These are phyloP conservation scores for Pogonus chalceus DNA, from an alignment of 1,140 invertebrate species.

Conservation along the genomic window DNA sequence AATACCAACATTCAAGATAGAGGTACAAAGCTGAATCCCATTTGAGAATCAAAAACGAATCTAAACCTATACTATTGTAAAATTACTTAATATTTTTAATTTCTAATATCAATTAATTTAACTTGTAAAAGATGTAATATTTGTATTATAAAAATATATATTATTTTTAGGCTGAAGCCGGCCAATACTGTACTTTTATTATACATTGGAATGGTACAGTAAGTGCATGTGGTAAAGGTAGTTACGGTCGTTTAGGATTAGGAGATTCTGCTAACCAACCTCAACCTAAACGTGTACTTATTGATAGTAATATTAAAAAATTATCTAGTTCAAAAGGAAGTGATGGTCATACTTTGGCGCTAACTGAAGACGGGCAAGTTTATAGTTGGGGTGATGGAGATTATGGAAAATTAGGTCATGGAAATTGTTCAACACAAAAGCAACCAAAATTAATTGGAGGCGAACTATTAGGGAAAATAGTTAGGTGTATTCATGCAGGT, in stretches of 20 bases:
- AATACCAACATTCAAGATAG: too few species aligned
- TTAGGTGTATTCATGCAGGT: conserved; percentile 47
- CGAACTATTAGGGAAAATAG: conserved; percentile 37
- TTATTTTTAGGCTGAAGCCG: conserved; percentile 46
- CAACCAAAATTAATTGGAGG: conserved; percentile 42
- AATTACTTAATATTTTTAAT: background rate
- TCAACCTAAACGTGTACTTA: conserved; percentile 69
- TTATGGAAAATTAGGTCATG: conserved; percentile 85
- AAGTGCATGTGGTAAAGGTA: conserved; percentile 91
- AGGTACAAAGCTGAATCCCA: too few species aligned
- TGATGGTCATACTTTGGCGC: conserved; percentile 88
- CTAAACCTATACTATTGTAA: too few species aligned
- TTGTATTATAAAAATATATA: background rate
- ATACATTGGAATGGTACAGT: conserved; percentile 52
- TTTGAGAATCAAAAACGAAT: too few species aligned
- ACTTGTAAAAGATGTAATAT: background rate
- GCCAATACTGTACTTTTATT: conserved; percentile 57
- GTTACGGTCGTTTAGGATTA: conserved; percentile 85
- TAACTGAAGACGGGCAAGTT: conserved; percentile 86
- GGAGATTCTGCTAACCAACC: conserved; percentile 89
- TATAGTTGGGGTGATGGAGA: conserved; percentile 97
- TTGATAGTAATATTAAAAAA: conserved; percentile 27
- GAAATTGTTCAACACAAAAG: conserved; percentile 46
- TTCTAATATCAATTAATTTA: background rate
- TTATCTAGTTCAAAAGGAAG: conserved; percentile 45